Percentiles rank a stretch among this genome's conserved stretches.
phyloP scores from a whole-genome alignment of 2,113 vertebrate species.

The Perca schrenkii region DNA sequence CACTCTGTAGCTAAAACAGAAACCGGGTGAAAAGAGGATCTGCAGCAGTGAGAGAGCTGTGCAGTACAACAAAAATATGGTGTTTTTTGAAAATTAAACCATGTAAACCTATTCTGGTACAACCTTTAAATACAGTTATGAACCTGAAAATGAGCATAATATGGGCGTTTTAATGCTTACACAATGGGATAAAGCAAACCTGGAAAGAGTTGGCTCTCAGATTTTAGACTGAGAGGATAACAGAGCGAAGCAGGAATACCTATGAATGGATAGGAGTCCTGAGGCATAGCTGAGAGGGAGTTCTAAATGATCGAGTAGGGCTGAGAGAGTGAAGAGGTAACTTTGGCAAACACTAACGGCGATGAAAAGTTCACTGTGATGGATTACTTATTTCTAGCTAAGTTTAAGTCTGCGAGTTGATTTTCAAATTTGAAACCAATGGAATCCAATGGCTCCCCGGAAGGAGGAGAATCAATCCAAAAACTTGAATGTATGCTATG shows the following conservation, averaged over 20 bases:
- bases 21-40: no score
- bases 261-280: constrained; percentile 43
- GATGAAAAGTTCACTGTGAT: constrained; percentile 54
- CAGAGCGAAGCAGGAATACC: constrained; percentile 29
- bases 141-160: no score
- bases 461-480: constrained; percentile 1
- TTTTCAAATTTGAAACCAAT: constrained; percentile 19
- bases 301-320: constrained; percentile 50
- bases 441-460: constrained; percentile 1
- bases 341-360: constrained; percentile 53
- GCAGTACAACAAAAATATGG: no score
- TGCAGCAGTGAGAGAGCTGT: no score
- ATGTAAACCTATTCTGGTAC: no score
- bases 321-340: constrained; percentile 42
- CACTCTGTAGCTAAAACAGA: no score
- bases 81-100: no score
- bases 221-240: constrained; percentile 42
- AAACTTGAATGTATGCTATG: neutral
- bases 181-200: neutral
- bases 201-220: constrained; percentile 8
- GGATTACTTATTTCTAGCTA: constrained; percentile 39
- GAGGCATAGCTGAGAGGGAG: constrained; percentile 55
- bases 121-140: no score
- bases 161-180: no score
- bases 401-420: constrained; percentile 10